phyloP scores from a whole-genome alignment of 2,888 invertebrate species.

The Laothoe populi region DNA sequence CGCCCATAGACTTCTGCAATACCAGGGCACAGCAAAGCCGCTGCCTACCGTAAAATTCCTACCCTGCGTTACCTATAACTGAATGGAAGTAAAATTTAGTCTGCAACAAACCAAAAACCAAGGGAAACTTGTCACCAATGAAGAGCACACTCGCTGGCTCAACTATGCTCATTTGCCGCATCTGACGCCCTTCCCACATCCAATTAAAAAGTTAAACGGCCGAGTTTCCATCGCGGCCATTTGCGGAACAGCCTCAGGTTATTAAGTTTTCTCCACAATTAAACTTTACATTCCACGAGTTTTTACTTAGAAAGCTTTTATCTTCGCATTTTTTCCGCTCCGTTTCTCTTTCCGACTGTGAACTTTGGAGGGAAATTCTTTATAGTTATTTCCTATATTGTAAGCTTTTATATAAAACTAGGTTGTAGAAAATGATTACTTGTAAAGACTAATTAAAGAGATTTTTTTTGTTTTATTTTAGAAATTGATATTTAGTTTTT shows the following conservation, averaged over 20 bases:
- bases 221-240: slow-evolving; percentile 52
- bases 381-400: neutral
- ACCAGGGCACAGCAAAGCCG: too few species aligned
- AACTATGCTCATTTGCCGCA: slow-evolving; percentile 29
- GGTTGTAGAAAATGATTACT: neutral
- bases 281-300: slow-evolving; percentile 56
- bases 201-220: slow-evolving; percentile 34
- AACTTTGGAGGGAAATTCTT: slow-evolving; percentile 1
- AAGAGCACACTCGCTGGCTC: slow-evolving; percentile 3
- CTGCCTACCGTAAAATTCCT: too few species aligned
- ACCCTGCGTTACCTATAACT: too few species aligned
- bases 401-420: neutral
- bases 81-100: too few species aligned
- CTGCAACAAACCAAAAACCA: too few species aligned
- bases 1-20: too few species aligned
- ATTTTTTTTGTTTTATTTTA: too few species aligned
- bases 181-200: slow-evolving; percentile 33
- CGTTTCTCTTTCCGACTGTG: slow-evolving; percentile 29
- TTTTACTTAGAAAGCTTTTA: slow-evolving; percentile 50
- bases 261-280: slow-evolving; percentile 74
- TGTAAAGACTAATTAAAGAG: neutral
- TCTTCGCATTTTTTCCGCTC: slow-evolving; percentile 27
- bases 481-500: too few species aligned
- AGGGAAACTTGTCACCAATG: neutral
- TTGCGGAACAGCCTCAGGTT: slow-evolving; percentile 52